Evolutionary conservation across 53 echinoderm and acorn worm species (phyloP).

Genomic region (Holothuria scabra): DNA sequence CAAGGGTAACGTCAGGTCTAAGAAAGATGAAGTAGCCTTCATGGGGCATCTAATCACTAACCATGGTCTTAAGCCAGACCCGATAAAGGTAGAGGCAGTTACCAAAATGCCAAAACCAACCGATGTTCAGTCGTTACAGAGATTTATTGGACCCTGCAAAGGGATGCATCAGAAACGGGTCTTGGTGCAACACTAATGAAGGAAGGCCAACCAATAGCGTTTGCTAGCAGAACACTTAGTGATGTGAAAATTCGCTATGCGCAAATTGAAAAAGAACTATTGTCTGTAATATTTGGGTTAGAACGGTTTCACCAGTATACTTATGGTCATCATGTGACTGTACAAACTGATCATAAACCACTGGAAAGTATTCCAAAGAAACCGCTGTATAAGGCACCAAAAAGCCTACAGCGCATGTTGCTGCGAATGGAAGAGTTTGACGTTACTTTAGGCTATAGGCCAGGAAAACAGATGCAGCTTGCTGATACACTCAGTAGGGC

Average conservation of each 20-base stretch:
- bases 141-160: conserved; percentile 57
- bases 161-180: conserved; percentile 66
- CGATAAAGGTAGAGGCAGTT: conserved; percentile 33
- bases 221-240: conserved; percentile 70
- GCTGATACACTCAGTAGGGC: conserved; percentile 64
- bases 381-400: conserved; percentile 65
- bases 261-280: conserved; percentile 65
- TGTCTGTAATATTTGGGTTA: conserved; percentile 54
- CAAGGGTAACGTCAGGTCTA: conserved; percentile 18
- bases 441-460: conserved; percentile 32
- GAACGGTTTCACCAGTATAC: conserved; percentile 69
- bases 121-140: conserved; percentile 39
- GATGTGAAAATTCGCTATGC: conserved; percentile 63
- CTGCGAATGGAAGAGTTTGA: conserved; percentile 56
- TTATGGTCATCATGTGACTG: conserved; percentile 49
- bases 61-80: conserved; percentile 8
- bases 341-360: conserved; percentile 70
- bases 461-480: conserved; percentile 57
- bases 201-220: conserved; percentile 66
- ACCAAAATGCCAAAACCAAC: conserved; percentile 54
- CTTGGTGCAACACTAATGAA: conserved; percentile 69
- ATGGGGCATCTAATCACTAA: conserved; percentile 18
- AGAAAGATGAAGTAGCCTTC: conserved; percentile 13
- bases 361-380: conserved; percentile 63
- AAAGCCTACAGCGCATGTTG: conserved; percentile 60